phyloP scores from a whole-genome alignment of 1,140 invertebrate species.

The Eulimnadia texana region DNA sequence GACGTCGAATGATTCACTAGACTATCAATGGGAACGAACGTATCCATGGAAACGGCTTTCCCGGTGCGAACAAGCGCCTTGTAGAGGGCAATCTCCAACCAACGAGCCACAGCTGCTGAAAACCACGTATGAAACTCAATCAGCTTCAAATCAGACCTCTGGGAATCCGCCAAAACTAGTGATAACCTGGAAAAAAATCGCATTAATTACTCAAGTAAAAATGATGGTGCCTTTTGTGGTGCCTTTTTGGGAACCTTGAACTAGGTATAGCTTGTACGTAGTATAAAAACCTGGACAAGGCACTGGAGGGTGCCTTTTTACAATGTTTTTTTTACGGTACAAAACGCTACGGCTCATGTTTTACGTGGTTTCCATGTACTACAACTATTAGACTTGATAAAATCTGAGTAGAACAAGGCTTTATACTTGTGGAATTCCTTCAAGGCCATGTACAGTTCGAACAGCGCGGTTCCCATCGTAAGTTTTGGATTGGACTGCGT shows the following conservation, averaged over 20 bases:
- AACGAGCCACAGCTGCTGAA: constrained; percentile 66
- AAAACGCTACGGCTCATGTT: too few relatives aligned
- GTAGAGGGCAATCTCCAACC: constrained; percentile 77
- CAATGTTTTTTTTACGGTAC: too few relatives aligned
- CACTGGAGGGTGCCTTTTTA: too few relatives aligned
- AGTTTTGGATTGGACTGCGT: constrained; percentile 23
- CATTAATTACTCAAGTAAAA: neutral
- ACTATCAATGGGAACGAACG: constrained; percentile 53
- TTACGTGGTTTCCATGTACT: too few relatives aligned
- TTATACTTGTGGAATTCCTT: constrained; percentile 62
- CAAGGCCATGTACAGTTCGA: constrained; percentile 76
- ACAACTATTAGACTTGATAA: too few relatives aligned
- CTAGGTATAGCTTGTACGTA: too few relatives aligned
- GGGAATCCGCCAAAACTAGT: neutral
- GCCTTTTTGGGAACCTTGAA: too few relatives aligned
- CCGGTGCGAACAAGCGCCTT: constrained; percentile 71
- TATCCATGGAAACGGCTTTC: constrained; percentile 77
- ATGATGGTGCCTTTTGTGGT: too few relatives aligned
- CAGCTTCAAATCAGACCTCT: neutral
- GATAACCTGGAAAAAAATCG: constrained; percentile 2
- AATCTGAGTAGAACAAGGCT: too few relatives aligned
- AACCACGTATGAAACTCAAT: constrained; percentile 46
- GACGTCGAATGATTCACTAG: constrained; percentile 87
- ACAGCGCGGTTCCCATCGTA: constrained; percentile 65
- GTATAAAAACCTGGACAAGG: neutral